Evolutionary conservation across 35 echinoderm and acorn worm species (phyloP).

Genomic region (Lytechinus variegatus): DNA sequence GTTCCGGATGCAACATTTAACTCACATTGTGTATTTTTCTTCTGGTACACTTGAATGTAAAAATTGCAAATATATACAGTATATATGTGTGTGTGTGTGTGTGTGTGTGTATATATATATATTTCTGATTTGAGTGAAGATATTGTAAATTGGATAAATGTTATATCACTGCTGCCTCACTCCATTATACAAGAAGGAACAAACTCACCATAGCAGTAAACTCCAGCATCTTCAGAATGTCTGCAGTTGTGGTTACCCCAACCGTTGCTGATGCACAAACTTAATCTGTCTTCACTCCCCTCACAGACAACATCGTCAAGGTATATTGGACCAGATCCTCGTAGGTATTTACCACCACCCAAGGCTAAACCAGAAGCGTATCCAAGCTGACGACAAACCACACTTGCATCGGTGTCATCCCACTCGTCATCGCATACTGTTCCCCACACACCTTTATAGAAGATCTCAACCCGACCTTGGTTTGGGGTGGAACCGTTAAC

Average conservation of each 20-base stretch:
- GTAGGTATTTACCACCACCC: too few species aligned
- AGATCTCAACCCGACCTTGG: not conserved
- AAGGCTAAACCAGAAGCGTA: not conserved
- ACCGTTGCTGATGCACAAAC: not conserved
- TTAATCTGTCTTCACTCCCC: not conserved
- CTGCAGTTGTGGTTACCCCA: not conserved
- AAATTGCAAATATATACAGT: too few species aligned
- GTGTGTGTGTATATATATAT: too few species aligned
- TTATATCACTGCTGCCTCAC: too few species aligned
- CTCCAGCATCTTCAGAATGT: slow-evolving; percentile 25
- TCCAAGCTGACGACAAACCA: not conserved
- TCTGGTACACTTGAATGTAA: too few species aligned
- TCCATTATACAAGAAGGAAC: too few species aligned
- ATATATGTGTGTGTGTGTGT: too few species aligned
- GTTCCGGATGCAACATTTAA: too few species aligned
- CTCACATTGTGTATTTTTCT: too few species aligned
- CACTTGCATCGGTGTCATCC: not conserved
- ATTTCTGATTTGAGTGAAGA: too few species aligned
- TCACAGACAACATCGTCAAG: not conserved
- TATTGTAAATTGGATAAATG: too few species aligned
- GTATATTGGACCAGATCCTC: not conserved
- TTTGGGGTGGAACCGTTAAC: not conserved
- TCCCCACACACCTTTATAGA: not conserved
- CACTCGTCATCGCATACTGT: not conserved
- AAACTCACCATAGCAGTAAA: not conserved